Conservation (phyloP, 1,140 invertebrate species). For the Probaryconus sp. region DNA sequence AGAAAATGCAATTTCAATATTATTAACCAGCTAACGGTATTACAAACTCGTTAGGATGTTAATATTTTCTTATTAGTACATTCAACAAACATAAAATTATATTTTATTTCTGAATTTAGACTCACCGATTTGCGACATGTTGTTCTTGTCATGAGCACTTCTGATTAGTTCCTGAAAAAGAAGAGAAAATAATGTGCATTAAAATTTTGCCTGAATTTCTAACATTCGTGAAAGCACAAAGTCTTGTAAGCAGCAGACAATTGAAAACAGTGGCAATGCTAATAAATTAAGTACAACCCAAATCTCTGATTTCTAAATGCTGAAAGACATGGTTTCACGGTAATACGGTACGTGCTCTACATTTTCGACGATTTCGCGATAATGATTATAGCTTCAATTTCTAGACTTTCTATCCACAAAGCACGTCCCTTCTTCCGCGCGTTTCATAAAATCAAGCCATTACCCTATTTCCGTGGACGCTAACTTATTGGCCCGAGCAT, state of each 20-base stretch:
- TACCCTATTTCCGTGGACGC: slow-evolving; percentile 36
- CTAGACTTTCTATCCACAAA: slow-evolving; percentile 33
- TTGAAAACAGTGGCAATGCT: neutral
- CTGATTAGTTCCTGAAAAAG: slow-evolving; percentile 50
- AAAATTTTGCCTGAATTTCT: no score
- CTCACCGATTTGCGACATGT: slow-evolving; percentile 53
- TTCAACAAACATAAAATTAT: neutral
- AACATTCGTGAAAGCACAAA: neutral
- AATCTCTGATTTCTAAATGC: slow-evolving; percentile 12
- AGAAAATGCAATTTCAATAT: neutral
- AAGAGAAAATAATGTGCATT: neutral
- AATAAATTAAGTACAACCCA: slow-evolving; percentile 8
- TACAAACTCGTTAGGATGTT: neutral
- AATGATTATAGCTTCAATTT: slow-evolving; percentile 49
- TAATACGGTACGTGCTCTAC: slow-evolving; percentile 36
- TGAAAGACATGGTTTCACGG: slow-evolving; percentile 10
- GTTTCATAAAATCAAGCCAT: slow-evolving; percentile 47
- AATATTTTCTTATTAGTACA: neutral
- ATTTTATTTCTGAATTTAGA: slow-evolving; percentile 18
- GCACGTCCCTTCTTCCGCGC: slow-evolving; percentile 29
- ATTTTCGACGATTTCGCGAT: slow-evolving; percentile 37
- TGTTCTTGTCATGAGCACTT: slow-evolving; percentile 60
- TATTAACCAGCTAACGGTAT: slow-evolving; percentile 17
- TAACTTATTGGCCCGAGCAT: slow-evolving; percentile 33
- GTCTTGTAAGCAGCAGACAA: no score